Evolutionary conservation across 1,140 invertebrate genomes (phyloP), one percentile per base, ranked within the genome.

Genomic region (Dufourea novaeangliae): DNA sequence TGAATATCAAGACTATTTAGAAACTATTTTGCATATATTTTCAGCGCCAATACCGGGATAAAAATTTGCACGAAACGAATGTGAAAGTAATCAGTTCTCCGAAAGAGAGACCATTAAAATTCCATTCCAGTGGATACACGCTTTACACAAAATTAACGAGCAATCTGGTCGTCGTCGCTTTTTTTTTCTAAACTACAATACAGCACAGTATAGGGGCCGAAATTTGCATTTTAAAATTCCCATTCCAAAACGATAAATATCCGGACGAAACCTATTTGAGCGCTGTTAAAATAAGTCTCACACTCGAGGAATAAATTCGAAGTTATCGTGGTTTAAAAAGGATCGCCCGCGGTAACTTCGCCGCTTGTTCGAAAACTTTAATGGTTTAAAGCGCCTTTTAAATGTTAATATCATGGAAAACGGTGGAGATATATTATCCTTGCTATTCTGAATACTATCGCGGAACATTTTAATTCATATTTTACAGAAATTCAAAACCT

Each of bases 141-240:
- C 27, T 69, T 37, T 32, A 0, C 22, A 25, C 2, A 34, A 34
- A 46, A 44, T 44, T 12, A 20, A 34, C 3, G n/a, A 22, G 8
- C 29, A 59, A 61, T 7, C 27, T 32, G 25, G 7, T n/a, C 17
- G 17, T 0, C 10, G 10, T n/a, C n/a, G n/a, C 14, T 37, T 22
- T 20, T 46, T 20, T 37, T 22, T 11, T 44, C n/a, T 59, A 29
- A 61, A 71, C 39, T 17, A 6, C 27, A n/a, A 61, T 44, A 25
- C 54, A 1, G n/a, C 22, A 12, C 27, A 44, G 39, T 37, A 46
- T 29, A 14, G n/a, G n/a, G 20, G 17, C 1, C 1, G 5, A 14
- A 20, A 62, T 72, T 62, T 59, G 34, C 57, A 62, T 72, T 62
- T 52, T 62, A 50, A 50, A 37, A 72, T 25, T 72, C 32, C 32